Conservation (phyloP, 2,113 vertebrate genomes). For the Stegastes partitus region DNA sequence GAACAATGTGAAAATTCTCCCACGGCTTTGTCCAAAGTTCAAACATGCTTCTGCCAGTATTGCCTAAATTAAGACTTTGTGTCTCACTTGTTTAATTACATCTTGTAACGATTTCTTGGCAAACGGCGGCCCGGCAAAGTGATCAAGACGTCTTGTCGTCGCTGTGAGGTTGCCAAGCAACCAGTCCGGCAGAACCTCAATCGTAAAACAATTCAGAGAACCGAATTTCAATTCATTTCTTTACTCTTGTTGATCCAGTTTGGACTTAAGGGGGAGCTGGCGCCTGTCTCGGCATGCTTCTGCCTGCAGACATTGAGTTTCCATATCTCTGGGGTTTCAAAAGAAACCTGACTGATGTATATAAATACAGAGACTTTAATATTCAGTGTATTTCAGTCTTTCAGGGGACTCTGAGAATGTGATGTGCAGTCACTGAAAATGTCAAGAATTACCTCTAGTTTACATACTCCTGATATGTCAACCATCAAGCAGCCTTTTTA, state of each 20-base stretch:
- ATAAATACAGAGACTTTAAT: background rate
- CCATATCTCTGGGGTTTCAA: background rate
- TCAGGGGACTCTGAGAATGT: background rate
- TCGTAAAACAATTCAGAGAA: background rate
- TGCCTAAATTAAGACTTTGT: background rate
- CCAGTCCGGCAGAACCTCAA: background rate
- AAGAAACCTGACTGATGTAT: background rate
- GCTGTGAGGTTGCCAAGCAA: conserved; percentile 2
- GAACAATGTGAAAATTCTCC: too few species aligned
- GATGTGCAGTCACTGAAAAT: background rate
- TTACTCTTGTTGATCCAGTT: background rate
- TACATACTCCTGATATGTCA: background rate
- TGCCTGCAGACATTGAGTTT: background rate
- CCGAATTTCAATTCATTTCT: background rate
- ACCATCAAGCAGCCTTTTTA: background rate
- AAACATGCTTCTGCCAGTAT: too few species aligned
- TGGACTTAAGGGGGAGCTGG: background rate
- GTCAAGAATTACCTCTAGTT: background rate
- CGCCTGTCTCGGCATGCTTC: background rate
- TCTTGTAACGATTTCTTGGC: background rate
- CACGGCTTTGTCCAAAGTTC: too few species aligned
- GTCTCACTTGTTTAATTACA: background rate
- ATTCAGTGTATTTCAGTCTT: background rate
- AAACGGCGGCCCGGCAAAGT: background rate
- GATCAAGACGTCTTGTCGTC: background rate